Conservation (phyloP, 2,888 invertebrate species). For the Acanthococcus lagerstroemiae region DNA sequence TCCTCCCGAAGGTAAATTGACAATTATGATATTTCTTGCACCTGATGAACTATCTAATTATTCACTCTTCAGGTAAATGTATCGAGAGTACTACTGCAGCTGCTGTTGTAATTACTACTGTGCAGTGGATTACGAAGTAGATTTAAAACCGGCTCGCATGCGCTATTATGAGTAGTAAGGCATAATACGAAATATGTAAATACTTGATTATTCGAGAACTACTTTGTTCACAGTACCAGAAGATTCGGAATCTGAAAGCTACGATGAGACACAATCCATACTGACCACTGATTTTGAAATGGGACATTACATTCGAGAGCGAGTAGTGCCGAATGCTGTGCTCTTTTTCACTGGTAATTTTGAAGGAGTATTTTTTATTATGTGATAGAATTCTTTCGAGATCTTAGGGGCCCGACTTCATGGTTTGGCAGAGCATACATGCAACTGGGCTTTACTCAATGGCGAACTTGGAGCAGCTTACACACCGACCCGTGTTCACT, state of each 20-base stretch:
- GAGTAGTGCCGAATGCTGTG: conserved; percentile 93
- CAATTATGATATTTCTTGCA: too few species aligned
- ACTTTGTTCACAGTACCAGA: conserved; percentile 55
- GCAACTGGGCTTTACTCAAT: too few species aligned
- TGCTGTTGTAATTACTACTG: conserved; percentile 24
- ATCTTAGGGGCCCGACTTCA: background rate
- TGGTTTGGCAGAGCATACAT: too few species aligned
- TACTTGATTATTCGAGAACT: too few species aligned
- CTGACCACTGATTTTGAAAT: conserved; percentile 95
- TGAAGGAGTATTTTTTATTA: too few species aligned
- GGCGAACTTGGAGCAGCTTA: too few species aligned
- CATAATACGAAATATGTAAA: too few species aligned
- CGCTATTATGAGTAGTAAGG: background rate
- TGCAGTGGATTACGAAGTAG: background rate
- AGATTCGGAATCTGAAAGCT: conserved; percentile 70
- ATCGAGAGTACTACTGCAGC: conserved; percentile 14
- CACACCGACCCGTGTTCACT: too few species aligned
- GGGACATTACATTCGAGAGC: conserved; percentile 93
- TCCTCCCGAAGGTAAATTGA: conserved; percentile 56
- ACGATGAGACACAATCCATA: conserved; percentile 77
- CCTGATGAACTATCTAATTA: too few species aligned
- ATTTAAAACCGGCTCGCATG: conserved; percentile 20
- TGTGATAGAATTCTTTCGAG: too few species aligned
- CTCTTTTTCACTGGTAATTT: conserved; percentile 90
- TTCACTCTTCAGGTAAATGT: too few species aligned